phyloP scores from a whole-genome alignment of 1,140 invertebrate genomes.

The Augochlora pura region DNA sequence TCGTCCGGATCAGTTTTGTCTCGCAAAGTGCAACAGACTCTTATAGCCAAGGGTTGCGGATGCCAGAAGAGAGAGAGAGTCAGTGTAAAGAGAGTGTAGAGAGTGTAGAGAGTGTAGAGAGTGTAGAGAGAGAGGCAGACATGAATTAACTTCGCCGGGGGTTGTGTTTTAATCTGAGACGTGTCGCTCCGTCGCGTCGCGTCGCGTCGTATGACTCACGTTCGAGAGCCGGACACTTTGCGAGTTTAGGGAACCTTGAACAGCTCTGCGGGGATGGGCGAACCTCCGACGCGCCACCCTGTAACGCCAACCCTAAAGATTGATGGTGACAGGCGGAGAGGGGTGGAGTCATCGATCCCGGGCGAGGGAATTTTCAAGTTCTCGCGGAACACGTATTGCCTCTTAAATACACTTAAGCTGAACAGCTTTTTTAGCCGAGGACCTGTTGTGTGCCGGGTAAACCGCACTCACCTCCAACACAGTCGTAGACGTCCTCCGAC shows the following conservation, averaged over 20 bases:
- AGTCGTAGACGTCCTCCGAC: too few species aligned
- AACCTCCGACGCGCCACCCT: constrained; percentile 23
- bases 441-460: constrained; percentile 2
- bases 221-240: constrained; percentile 42
- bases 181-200: constrained; percentile 28
- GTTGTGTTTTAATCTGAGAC: constrained; percentile 62
- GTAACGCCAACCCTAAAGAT: constrained; percentile 65
- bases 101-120: too few species aligned
- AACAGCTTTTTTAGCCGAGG: constrained; percentile 27
- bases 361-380: constrained; percentile 66
- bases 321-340: constrained; percentile 68
- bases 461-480: too few species aligned
- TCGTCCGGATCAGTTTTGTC: constrained; percentile 46
- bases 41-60: not conserved
- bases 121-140: constrained; percentile 19
- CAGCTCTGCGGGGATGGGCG: constrained; percentile 36
- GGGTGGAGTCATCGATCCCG: constrained; percentile 66
- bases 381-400: constrained; percentile 53
- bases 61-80: too few species aligned
- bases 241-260: constrained; percentile 42
- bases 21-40: constrained; percentile 41
- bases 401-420: constrained; percentile 57
- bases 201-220: constrained; percentile 30
- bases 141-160: constrained; percentile 54
- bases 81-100: too few species aligned